These are phyloP conservation scores for Fragum fragum DNA, from an alignment of 2,888 invertebrate genomes.

Conservation along the genomic window DNA sequence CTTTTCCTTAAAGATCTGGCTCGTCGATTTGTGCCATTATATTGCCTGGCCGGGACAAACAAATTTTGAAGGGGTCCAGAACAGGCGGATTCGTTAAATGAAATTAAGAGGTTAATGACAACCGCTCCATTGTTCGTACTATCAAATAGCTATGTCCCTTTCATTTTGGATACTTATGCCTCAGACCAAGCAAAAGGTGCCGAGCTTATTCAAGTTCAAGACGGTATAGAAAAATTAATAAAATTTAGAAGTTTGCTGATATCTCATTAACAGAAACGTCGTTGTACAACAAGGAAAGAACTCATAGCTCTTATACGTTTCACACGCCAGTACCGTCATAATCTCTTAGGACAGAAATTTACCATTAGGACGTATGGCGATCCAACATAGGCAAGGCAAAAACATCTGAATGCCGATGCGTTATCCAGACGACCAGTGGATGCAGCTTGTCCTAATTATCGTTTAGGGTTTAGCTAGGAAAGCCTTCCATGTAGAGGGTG, in stretches of 20 bases:
- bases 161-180: conserved; percentile 61
- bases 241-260: conserved; percentile 53
- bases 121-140: conserved; percentile 44
- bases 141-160: conserved; percentile 31
- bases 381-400: too few relatives aligned
- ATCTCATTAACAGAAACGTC: conserved; percentile 46
- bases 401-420: too few relatives aligned
- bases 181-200: conserved; percentile 56
- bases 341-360: conserved; percentile 13
- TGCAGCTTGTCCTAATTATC: too few relatives aligned
- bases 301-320: conserved; percentile 25
- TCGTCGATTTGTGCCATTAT: not conserved
- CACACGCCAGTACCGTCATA: conserved; percentile 30
- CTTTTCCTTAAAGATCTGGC: conserved; percentile 41
- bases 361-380: not conserved
- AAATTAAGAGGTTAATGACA: conserved; percentile 10
- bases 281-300: conserved; percentile 57
- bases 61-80: not conserved
- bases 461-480: too few relatives aligned
- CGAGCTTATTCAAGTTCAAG: conserved; percentile 58
- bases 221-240: conserved; percentile 50
- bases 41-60: not conserved
- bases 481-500: too few relatives aligned
- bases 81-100: not conserved
- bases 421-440: too few relatives aligned